These are phyloP conservation scores for Columba janthina DNA, from an alignment of 2,113 vertebrate genomes.

Conservation along the genomic window DNA sequence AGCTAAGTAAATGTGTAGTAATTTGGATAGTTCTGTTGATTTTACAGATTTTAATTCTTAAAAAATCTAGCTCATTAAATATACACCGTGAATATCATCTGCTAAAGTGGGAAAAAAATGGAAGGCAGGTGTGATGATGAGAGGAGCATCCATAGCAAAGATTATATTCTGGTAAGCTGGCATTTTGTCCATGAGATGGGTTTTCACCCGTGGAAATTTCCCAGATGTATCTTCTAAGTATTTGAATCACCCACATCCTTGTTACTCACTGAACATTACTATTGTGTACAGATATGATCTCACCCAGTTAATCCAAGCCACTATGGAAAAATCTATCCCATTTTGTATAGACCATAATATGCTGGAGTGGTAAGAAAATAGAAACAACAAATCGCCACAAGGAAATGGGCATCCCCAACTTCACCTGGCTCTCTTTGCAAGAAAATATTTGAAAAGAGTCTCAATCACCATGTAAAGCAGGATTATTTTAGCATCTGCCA, in stretches of 20 bases:
- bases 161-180: not conserved
- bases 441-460: not conserved
- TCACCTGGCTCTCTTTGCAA: not conserved
- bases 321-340: not conserved
- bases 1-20: not conserved
- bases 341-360: not conserved
- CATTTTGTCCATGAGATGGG: not conserved
- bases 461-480: not conserved
- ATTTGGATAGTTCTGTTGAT: not conserved
- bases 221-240: not conserved
- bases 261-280: not conserved
- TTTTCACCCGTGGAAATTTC: not conserved
- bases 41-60: not conserved
- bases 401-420: not conserved
- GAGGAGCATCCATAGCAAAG: not conserved
- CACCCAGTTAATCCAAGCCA: not conserved
- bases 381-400: not conserved
- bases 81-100: not conserved
- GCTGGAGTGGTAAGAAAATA: not conserved
- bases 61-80: not conserved
- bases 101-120: not conserved
- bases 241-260: not conserved
- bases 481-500: slow-evolving; percentile 10
- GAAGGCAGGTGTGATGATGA: not conserved
- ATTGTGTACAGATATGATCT: not conserved